These are phyloP conservation scores for Anolis apletophallus DNA, from an alignment of 2,797 vertebrate genomes.

Conservation along the genomic window DNA sequence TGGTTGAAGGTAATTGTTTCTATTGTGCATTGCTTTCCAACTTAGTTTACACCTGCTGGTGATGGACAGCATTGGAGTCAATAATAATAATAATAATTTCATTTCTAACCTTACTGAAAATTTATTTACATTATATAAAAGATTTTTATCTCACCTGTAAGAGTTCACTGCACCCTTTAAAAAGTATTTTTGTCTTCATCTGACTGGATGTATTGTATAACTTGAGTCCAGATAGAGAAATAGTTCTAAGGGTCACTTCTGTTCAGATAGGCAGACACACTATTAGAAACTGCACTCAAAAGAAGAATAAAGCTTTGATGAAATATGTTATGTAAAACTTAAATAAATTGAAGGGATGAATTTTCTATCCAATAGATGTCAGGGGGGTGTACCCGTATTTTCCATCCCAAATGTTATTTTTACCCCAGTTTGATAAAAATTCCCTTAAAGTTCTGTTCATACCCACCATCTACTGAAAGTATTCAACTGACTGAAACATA, in stretches of 20 bases:
- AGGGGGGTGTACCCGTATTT: background rate
- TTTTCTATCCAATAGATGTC: background rate
- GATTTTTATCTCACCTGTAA: background rate
- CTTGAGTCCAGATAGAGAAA: slow-evolving; percentile 17
- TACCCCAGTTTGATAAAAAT: background rate
- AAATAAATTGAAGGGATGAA: background rate
- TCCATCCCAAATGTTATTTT: background rate
- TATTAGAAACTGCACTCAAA: background rate
- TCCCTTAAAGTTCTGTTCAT: background rate
- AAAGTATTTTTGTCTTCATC: background rate
- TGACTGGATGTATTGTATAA: slow-evolving; percentile 13
- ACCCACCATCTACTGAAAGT: background rate
- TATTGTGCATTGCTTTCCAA: slow-evolving; percentile 24
- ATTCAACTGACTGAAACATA: background rate
- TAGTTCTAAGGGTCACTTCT: fast-evolving
- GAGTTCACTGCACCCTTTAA: background rate
- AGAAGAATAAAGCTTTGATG: background rate
- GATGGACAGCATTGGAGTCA: background rate
- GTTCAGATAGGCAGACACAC: background rate
- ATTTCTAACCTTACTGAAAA: background rate
- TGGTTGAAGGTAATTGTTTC: slow-evolving; percentile 29
- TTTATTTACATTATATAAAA: background rate
- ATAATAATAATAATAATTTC: background rate
- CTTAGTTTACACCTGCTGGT: slow-evolving; percentile 15
- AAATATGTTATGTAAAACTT: background rate